These are phyloP conservation scores for Conus ventricosus DNA, from an alignment of 1,140 invertebrate genomes.

Conservation along the genomic window DNA sequence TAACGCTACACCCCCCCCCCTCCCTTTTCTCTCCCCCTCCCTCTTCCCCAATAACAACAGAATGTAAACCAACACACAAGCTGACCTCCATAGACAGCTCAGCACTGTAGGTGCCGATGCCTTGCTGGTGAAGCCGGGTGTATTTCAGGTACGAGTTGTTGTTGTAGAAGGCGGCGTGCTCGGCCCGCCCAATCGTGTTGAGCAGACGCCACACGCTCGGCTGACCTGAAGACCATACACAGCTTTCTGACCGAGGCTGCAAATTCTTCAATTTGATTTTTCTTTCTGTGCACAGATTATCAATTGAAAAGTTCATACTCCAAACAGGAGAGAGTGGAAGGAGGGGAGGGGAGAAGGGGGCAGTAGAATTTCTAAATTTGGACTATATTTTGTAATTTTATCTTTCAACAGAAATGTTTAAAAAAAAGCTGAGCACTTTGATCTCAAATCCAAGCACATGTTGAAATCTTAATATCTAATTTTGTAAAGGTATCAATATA, in stretches of 20 bases:
- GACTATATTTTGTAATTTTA: too few species aligned
- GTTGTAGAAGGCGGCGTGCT: conserved; percentile 49
- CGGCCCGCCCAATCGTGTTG: conserved; percentile 46
- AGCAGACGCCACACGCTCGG: conserved; percentile 48
- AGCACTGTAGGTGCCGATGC: conserved; percentile 45
- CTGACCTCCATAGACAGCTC: conserved; percentile 48
- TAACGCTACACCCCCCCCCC: neutral
- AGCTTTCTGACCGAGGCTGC: neutral
- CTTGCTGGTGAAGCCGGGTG: conserved; percentile 33
- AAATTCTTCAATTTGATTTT: neutral
- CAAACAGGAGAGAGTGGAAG: neutral
- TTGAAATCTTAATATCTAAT: too few species aligned
- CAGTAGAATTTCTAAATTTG: too few species aligned
- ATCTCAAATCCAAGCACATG: too few species aligned
- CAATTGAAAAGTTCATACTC: neutral
- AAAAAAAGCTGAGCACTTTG: too few species aligned
- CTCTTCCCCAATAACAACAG: neutral
- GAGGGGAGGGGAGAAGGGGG: too few species aligned
- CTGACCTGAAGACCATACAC: conserved; percentile 34
- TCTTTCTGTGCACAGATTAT: neutral
- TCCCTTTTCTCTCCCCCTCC: neutral
- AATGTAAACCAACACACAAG: neutral
- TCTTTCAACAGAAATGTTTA: too few species aligned
- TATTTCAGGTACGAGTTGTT: conserved; percentile 43
- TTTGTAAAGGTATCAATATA: too few species aligned